phyloP scores from a whole-genome alignment of 2,888 invertebrate species.

The Agrilus cyanescens region DNA sequence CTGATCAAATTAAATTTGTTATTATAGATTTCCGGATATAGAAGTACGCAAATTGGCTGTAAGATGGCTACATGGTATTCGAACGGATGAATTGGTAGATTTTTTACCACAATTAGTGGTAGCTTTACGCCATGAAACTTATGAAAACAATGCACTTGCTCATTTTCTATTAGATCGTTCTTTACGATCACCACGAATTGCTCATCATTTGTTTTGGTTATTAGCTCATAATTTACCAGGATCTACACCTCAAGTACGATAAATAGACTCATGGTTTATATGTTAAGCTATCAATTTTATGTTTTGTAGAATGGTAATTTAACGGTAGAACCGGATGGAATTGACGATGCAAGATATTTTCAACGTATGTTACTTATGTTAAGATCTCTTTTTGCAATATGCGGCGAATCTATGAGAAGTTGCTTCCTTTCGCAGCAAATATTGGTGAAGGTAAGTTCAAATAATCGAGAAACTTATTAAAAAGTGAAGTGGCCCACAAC shows the following conservation, averaged over 20 bases:
- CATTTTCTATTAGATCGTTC: conserved; percentile 72
- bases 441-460: conserved; percentile 58
- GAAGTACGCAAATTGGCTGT: conserved; percentile 80
- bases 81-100: conserved; percentile 80
- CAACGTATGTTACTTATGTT: conserved; percentile 74
- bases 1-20: too few relatives aligned
- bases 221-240: conserved; percentile 74
- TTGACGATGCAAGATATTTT: conserved; percentile 60
- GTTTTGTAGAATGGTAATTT: conserved; percentile 17
- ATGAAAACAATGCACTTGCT: conserved; percentile 80
- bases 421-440: conserved; percentile 77
- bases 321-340: conserved; percentile 40
- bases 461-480: too few relatives aligned
- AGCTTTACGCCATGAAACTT: conserved; percentile 80
- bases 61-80: conserved; percentile 63
- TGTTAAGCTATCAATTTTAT: conserved; percentile 3
- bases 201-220: conserved; percentile 92
- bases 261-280: not conserved
- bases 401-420: conserved; percentile 69
- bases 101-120: conserved; percentile 90
- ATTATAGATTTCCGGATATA: conserved; percentile 75
- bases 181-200: conserved; percentile 76
- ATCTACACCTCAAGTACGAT: conserved; percentile 61
- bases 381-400: conserved; percentile 72
- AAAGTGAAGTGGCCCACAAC: too few relatives aligned